These are phyloP conservation scores for Emydura subglobosa DNA, from an alignment of 2,113 vertebrate species.

Conservation along the genomic window DNA sequence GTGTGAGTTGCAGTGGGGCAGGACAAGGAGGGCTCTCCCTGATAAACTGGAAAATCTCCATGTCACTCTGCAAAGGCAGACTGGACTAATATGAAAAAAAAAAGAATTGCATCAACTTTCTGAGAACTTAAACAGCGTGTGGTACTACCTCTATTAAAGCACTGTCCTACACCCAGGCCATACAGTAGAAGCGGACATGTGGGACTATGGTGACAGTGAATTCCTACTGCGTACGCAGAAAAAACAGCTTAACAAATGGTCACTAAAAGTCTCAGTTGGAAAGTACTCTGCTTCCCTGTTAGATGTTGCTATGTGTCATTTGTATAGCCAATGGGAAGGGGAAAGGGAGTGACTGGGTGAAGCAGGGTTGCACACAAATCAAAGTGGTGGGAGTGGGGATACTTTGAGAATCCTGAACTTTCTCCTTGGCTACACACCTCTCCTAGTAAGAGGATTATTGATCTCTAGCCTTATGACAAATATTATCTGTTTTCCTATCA, in stretches of 20 bases:
- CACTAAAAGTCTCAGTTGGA: neutral
- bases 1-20: neutral
- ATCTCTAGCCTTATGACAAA: neutral
- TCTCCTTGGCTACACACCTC: neutral
- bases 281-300: neutral
- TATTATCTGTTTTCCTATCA: neutral
- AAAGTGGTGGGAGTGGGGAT: neutral
- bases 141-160: neutral
- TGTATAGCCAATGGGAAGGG: neutral
- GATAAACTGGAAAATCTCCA: neutral
- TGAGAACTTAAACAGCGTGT: neutral
- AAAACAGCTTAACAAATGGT: neutral
- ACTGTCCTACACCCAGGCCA: neutral
- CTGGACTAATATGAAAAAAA: neutral
- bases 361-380: neutral
- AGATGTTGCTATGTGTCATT: neutral
- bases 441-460: neutral
- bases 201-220: neutral
- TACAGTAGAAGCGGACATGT: too few relatives aligned
- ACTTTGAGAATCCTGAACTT: neutral
- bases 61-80: neutral
- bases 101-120: neutral
- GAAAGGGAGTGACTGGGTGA: neutral
- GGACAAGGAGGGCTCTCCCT: neutral
- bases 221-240: neutral